Evolutionary conservation across 2,888 invertebrate species (phyloP).

Genomic region (Scaptomyza caliginosa): DNA sequence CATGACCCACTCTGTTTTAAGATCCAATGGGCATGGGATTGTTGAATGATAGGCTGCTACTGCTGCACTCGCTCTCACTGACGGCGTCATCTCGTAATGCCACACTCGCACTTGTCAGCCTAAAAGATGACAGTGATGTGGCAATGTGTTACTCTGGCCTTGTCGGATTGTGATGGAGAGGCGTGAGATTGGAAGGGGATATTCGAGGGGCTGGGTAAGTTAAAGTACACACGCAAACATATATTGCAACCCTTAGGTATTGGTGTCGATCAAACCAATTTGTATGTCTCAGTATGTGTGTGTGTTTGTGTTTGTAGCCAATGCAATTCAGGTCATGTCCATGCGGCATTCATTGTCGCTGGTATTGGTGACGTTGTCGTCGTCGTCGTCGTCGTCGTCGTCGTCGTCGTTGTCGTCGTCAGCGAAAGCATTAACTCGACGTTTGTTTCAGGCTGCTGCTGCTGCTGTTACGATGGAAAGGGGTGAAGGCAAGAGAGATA

Average conservation of each 20-base stretch:
- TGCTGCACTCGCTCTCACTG: constrained; percentile 8
- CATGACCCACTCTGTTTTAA: neutral
- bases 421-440: constrained; percentile 74
- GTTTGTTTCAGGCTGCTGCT: constrained; percentile 72
- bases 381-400: constrained; percentile 45
- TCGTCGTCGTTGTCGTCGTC: constrained; percentile 56
- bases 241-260: constrained; percentile 67
- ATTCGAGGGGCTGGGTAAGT: constrained; percentile 26
- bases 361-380: constrained; percentile 45
- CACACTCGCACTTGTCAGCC: constrained; percentile 74
- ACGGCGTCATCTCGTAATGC: constrained; percentile 63
- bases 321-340: constrained; percentile 80
- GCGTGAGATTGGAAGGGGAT: constrained; percentile 2
- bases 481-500: constrained; percentile 21
- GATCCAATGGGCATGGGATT: neutral
- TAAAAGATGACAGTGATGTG: constrained; percentile 73
- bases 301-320: constrained; percentile 36
- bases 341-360: constrained; percentile 76
- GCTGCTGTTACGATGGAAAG: neutral
- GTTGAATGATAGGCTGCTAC: neutral
- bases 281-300: constrained; percentile 11
- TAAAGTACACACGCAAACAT: constrained; percentile 31
- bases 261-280: constrained; percentile 77
- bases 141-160: constrained; percentile 60
- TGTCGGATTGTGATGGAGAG: neutral